These are phyloP conservation scores for Oreotragus oreotragus DNA, from an alignment of 2,113 vertebrate species.

Conservation along the genomic window DNA sequence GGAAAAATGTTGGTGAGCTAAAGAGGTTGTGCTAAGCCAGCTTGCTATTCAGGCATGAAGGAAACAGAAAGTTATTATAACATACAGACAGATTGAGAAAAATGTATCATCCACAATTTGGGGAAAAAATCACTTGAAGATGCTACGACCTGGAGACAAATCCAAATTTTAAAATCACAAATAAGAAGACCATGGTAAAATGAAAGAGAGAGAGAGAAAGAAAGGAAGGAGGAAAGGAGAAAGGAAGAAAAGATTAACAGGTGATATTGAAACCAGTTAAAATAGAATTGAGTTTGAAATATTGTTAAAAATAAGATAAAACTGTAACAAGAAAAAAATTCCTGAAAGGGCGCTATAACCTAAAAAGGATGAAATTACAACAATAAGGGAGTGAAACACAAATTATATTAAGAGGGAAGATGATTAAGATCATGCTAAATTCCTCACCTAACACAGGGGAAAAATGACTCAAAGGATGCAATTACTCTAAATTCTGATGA, in stretches of 20 bases:
- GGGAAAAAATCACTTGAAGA: background rate
- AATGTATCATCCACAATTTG: background rate
- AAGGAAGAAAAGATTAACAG: background rate
- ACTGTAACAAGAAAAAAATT: background rate
- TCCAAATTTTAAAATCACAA: background rate
- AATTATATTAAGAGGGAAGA: background rate
- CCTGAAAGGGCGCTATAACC: background rate
- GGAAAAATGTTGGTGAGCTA: background rate
- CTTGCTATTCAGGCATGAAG: background rate
- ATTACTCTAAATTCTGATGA: background rate
- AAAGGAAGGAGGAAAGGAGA: background rate
- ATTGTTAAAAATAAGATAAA: background rate
- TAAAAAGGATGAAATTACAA: background rate
- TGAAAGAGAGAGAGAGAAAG: background rate
- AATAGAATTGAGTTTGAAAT: background rate
- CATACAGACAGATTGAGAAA: background rate
- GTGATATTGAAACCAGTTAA: background rate
- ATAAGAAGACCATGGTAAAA: background rate
- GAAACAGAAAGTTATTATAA: conserved; percentile 34
- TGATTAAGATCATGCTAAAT: background rate
- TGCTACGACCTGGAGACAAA: background rate
- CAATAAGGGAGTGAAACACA: background rate
- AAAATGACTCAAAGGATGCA: background rate
- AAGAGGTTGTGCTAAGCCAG: background rate
- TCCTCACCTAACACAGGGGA: background rate